Evolutionary conservation across 2,888 invertebrate genomes (phyloP).

Genomic region (Caenorhabditis virilis): DNA sequence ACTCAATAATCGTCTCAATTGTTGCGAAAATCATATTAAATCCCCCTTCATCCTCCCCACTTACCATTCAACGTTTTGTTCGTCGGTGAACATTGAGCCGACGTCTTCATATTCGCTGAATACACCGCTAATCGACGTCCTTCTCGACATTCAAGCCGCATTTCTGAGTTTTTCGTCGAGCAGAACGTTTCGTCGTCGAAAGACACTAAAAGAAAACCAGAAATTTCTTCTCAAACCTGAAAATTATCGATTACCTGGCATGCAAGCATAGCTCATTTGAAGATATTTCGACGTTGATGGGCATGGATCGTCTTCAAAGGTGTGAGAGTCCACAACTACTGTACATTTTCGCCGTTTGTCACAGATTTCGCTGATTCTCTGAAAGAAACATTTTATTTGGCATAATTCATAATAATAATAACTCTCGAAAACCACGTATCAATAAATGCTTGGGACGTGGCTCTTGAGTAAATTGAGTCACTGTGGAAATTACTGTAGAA

Average conservation of each 20-base stretch:
- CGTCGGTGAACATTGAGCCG: slow-evolving; percentile 14
- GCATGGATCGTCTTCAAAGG: slow-evolving; percentile 86
- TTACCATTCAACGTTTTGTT: slow-evolving; percentile 18
- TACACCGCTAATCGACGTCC: slow-evolving; percentile 88
- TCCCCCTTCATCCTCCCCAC: not conserved
- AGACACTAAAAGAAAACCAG: slow-evolving; percentile 76
- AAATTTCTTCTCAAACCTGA: not conserved
- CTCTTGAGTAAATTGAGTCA: no score
- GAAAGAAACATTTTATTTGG: no score
- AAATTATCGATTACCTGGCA: slow-evolving; percentile 75
- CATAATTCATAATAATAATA: no score
- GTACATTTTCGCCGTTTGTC: slow-evolving; percentile 90
- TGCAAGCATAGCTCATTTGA: slow-evolving; percentile 93
- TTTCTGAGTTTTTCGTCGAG: slow-evolving; percentile 81
- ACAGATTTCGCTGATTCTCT: slow-evolving; percentile 90
- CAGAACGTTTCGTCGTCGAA: slow-evolving; percentile 92
- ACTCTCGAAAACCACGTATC: no score
- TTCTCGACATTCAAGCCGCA: slow-evolving; percentile 81
- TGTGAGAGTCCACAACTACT: slow-evolving; percentile 85
- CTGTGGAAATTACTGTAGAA: no score
- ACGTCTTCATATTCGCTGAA: slow-evolving; percentile 74
- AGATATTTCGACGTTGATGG: slow-evolving; percentile 89
- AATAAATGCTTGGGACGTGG: no score
- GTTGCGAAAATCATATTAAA: not conserved
- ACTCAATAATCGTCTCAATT: no score